A percentile compares a stretch with the other conserved stretches of the same genome.
Conservation (phyloP, 2,113 vertebrate species). For the Stegastes partitus region DNA sequence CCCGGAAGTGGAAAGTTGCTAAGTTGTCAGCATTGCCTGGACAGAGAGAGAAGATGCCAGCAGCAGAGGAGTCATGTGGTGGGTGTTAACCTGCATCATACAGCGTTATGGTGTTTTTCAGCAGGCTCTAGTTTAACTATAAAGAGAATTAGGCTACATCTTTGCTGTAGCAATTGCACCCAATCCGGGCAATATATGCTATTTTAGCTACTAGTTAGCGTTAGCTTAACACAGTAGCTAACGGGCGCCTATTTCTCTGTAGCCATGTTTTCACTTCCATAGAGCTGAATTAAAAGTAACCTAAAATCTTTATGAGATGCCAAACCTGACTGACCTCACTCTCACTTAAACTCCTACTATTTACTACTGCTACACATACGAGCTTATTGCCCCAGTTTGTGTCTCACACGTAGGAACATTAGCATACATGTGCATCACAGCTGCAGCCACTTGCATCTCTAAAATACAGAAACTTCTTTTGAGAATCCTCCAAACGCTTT, state of each 20-base stretch:
- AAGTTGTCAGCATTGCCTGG: neutral
- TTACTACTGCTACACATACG: no score
- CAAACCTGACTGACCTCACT: neutral
- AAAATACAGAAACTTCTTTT: no score
- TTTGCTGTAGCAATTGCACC: no score
- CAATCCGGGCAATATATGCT: neutral
- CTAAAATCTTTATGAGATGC: neutral
- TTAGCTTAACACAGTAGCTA: neutral
- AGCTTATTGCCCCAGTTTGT: no score
- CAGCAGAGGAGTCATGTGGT: constrained; percentile 65
- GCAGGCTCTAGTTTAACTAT: neutral
- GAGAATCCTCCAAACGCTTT: no score
- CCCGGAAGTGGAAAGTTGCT: neutral
- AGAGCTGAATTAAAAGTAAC: neutral
- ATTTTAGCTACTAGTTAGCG: neutral
- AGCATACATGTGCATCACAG: no score
- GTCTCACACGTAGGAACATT: no score
- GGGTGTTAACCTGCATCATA: constrained; percentile 3
- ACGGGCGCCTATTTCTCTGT: no score
- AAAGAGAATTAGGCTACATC: no score
- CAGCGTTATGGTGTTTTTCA: neutral
- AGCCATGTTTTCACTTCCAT: no score
- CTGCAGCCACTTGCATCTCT: no score
- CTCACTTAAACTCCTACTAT: neutral
- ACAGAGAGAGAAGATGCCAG: constrained; percentile 66